phyloP scores from a whole-genome alignment of 2,113 vertebrate species.

The Sinosuthora webbiana region DNA sequence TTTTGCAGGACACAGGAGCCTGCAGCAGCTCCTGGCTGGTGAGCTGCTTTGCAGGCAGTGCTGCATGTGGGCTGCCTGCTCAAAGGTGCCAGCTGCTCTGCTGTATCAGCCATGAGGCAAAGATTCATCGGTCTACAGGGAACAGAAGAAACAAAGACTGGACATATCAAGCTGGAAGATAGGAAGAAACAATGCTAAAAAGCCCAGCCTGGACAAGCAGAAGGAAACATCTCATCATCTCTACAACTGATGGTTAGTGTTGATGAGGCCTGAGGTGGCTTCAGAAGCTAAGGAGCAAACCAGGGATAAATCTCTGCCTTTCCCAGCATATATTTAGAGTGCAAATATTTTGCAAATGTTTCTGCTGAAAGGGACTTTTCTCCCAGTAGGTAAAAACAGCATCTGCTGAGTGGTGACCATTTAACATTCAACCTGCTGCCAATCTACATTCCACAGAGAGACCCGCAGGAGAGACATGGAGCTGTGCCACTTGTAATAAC shows the following conservation, averaged over 20 bases:
- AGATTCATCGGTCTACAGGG: neutral
- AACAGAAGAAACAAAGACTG: neutral
- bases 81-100: neutral
- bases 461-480: conserved; percentile 56
- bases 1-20: neutral
- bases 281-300: neutral
- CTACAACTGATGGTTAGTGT: neutral
- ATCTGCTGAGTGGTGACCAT: conserved; percentile 66
- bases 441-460: conserved; percentile 63
- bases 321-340: neutral
- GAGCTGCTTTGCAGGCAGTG: neutral
- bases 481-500: conserved; percentile 70
- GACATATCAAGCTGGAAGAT: neutral
- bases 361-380: conserved; percentile 52
- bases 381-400: conserved; percentile 56
- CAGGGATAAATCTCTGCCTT: neutral
- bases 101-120: neutral
- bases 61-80: neutral
- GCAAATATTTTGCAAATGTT: conserved; percentile 45
- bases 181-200: neutral
- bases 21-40: neutral
- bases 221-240: neutral
- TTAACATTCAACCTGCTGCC: conserved; percentile 73
- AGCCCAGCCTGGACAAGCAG: neutral
- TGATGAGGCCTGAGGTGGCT: neutral